A percentile compares a stretch with the other conserved stretches of the same genome.
Evolutionary conservation across 2,113 vertebrate species (phyloP).

Genomic region (Entomyzon cyanotis): DNA sequence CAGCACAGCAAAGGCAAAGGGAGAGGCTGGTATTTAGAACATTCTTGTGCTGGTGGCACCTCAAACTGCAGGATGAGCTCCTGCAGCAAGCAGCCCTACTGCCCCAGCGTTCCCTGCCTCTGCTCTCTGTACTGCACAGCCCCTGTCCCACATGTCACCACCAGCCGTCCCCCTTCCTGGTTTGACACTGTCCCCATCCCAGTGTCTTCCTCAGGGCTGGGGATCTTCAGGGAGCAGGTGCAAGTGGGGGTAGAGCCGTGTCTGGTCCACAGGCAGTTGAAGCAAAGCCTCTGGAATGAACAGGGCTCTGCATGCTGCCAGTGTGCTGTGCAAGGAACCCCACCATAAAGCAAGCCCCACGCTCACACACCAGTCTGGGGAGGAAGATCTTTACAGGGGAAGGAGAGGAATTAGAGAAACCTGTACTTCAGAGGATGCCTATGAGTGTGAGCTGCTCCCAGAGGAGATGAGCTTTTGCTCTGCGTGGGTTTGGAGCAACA

Average conservation of each 20-base stretch:
- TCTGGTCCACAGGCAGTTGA: fast-evolving
- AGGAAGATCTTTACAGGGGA: neutral
- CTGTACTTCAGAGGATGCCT: neutral
- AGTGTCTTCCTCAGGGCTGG: neutral
- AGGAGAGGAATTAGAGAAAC: neutral
- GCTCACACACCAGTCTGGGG: neutral
- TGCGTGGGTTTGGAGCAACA: neutral
- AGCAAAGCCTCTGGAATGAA: neutral
- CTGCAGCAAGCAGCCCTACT: neutral
- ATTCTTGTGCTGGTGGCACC: neutral
- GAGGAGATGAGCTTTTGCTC: neutral
- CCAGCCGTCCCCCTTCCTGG: neutral
- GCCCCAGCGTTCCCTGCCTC: neutral
- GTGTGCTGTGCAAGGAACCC: neutral
- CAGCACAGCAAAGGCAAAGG: fast-evolving
- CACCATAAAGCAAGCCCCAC: neutral
- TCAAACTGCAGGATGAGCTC: neutral
- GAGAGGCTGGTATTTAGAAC: neutral
- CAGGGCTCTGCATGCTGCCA: neutral
- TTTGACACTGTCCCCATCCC: neutral
- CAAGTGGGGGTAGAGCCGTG: fast-evolving
- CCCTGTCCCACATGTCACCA: neutral
- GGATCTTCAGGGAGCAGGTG: neutral
- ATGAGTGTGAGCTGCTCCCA: neutral
- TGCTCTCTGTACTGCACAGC: neutral